These are phyloP conservation scores for Cyphomyrus discorhynchus DNA, from an alignment of 2,113 vertebrate species.

Conservation along the genomic window DNA sequence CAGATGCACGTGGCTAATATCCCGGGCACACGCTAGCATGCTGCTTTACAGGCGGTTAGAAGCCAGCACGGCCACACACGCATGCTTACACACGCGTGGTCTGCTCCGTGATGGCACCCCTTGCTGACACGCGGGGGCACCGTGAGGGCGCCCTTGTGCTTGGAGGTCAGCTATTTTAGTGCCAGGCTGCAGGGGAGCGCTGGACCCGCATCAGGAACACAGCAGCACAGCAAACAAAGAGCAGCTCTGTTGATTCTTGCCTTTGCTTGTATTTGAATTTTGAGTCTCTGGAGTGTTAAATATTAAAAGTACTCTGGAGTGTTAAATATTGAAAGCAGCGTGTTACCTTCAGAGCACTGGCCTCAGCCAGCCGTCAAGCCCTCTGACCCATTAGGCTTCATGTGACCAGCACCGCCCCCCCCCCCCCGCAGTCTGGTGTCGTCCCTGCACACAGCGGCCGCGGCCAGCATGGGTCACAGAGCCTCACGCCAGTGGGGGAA, in stretches of 20 bases:
- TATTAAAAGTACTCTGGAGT: slow-evolving; percentile 39
- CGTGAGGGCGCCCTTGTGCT: background rate
- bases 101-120: slow-evolving; percentile 7
- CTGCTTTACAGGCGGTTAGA: background rate
- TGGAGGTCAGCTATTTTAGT: background rate
- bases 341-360: slow-evolving; percentile 50
- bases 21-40: background rate
- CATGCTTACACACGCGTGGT: background rate
- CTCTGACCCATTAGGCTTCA: slow-evolving; percentile 4
- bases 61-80: background rate
- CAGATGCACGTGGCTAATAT: background rate
- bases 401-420: background rate
- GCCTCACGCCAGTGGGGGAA: background rate
- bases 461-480: background rate
- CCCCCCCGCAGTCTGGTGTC: background rate
- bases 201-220: background rate
- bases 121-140: background rate
- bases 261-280: background rate
- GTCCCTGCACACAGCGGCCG: background rate
- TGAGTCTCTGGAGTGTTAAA: slow-evolving; percentile 42
- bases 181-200: background rate
- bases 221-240: background rate
- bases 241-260: background rate
- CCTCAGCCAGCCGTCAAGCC: slow-evolving; percentile 20
- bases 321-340: slow-evolving; percentile 47